Evolutionary conservation across 2,888 invertebrate species (phyloP).

Genomic region (Lobophora halterata): DNA sequence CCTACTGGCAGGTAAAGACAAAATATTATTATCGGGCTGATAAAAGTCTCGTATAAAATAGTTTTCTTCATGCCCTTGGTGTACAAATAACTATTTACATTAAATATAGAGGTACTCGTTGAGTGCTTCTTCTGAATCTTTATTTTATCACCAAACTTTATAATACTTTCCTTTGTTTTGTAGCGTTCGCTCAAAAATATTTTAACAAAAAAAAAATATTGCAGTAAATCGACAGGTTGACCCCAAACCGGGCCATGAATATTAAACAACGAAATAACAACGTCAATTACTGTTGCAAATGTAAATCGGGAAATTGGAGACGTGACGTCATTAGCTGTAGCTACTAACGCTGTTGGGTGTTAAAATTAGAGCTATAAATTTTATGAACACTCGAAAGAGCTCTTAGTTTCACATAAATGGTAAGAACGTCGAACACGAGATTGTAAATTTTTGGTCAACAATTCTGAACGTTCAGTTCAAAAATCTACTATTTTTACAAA

Average conservation of each 20-base stretch:
- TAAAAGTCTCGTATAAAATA: no score
- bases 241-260: conserved; percentile 24
- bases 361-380: conserved; percentile 30
- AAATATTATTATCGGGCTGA: no score
- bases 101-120: no score
- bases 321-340: conserved; percentile 53
- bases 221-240: conserved; percentile 26
- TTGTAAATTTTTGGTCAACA: conserved; percentile 1
- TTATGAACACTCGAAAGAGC: conserved; percentile 8
- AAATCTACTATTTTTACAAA: conserved; percentile 10
- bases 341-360: conserved; percentile 46
- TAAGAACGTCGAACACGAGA: conserved; percentile 3
- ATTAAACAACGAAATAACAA: conserved; percentile 43
- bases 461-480: neutral
- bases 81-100: no score
- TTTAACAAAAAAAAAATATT: no score
- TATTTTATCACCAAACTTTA: no score
- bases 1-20: no score
- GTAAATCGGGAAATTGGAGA: conserved; percentile 58
- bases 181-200: no score
- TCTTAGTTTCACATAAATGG: conserved; percentile 8
- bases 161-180: no score
- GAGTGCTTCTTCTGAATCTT: no score
- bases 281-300: conserved; percentile 63
- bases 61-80: no score